Evolutionary conservation across 2,888 invertebrate species (phyloP).

Genomic region (Agonopterix arenella): DNA sequence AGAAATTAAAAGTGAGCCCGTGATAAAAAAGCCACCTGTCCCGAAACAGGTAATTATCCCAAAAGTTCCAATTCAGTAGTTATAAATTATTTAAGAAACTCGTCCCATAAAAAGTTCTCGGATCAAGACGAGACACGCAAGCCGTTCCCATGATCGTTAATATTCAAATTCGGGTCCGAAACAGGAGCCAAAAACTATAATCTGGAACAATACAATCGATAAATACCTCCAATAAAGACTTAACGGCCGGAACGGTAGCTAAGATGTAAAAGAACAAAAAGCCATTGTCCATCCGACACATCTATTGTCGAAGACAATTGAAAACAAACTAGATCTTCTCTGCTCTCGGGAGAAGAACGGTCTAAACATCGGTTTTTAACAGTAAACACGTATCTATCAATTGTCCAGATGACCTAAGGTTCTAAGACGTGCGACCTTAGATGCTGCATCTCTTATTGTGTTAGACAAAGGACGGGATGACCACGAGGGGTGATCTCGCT

Average conservation of each 20-base stretch:
- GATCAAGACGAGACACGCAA: constrained; percentile 20
- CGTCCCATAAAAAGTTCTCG: constrained; percentile 8
- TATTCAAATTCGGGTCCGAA: constrained; percentile 46
- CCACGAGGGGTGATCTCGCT: constrained; percentile 68
- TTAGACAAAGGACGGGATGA: constrained; percentile 52
- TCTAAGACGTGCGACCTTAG: constrained; percentile 55
- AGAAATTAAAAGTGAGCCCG: too few relatives aligned
- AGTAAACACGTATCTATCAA: constrained; percentile 52
- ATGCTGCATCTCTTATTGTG: constrained; percentile 49
- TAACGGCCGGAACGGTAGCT: constrained; percentile 70
- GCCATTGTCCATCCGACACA: constrained; percentile 31
- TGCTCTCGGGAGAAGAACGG: constrained; percentile 16
- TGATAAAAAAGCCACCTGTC: not conserved
- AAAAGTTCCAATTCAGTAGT: constrained; percentile 9
- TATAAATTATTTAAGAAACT: constrained; percentile 12
- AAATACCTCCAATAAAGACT: constrained; percentile 56
- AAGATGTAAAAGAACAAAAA: constrained; percentile 63
- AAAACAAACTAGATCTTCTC: constrained; percentile 26
- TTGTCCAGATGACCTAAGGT: constrained; percentile 66
- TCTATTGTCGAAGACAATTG: constrained; percentile 26
- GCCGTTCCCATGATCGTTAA: constrained; percentile 62
- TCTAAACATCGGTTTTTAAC: constrained; percentile 49
- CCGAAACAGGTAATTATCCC: not conserved
- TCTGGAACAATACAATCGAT: constrained; percentile 65
- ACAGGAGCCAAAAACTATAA: constrained; percentile 56